Percentiles rank a stretch among this genome's conserved stretches.
These are phyloP conservation scores for Oreochromis spilurus DNA, from an alignment of 2,113 vertebrate species.

Conservation along the genomic window DNA sequence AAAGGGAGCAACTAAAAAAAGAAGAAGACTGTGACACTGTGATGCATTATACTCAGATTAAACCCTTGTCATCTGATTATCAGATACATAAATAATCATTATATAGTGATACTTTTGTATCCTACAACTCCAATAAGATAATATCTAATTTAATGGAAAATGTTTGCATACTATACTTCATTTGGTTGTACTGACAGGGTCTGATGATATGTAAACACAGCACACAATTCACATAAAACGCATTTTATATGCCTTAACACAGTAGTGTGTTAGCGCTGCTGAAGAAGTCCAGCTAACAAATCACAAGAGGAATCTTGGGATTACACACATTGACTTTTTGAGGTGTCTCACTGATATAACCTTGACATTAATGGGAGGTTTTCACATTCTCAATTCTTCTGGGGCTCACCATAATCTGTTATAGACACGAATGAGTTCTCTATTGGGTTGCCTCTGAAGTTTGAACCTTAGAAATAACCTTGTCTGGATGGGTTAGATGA, in stretches of 20 bases:
- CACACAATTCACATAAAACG: not conserved
- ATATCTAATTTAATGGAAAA: not conserved
- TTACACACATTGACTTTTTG: constrained; percentile 44
- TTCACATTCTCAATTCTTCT: constrained; percentile 48
- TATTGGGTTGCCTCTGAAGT: constrained; percentile 31
- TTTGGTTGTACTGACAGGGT: not conserved
- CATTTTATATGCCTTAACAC: not conserved
- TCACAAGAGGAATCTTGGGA: constrained; percentile 39
- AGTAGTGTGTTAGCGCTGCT: not conserved
- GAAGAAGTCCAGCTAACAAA: constrained; percentile 46
- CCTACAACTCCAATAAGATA: not conserved
- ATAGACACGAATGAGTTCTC: constrained; percentile 41
- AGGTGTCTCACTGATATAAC: constrained; percentile 48
- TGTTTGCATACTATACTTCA: not conserved
- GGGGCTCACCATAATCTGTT: constrained; percentile 56
- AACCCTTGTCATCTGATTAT: not conserved
- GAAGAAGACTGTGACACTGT: too few relatives aligned
- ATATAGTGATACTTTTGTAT: not conserved
- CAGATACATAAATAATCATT: not conserved
- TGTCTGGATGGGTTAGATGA: constrained; percentile 33
- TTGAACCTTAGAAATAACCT: constrained; percentile 56
- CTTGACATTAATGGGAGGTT: constrained; percentile 63
- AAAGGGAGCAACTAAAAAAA: not conserved
- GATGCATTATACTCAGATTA: not conserved
- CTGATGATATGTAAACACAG: not conserved